Evolutionary conservation across 2,888 invertebrate species (phyloP).

Genomic region (Caenorhabditis sp.): DNA sequence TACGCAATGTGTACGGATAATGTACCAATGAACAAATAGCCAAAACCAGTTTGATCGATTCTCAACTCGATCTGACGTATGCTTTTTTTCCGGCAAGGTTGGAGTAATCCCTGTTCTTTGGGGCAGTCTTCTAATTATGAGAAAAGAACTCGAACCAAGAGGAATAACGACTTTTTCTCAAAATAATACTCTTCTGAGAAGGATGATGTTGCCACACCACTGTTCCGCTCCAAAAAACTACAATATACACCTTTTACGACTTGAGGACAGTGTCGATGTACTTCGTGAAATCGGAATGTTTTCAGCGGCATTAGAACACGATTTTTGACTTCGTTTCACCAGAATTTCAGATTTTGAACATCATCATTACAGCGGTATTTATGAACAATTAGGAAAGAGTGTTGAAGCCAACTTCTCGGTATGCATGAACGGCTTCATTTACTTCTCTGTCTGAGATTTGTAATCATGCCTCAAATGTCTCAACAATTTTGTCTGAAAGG

Average conservation of each 20-base stretch:
- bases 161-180: slow-evolving; percentile 8
- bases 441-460: too few species aligned
- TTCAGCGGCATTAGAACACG: too few species aligned
- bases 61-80: not conserved
- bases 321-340: too few species aligned
- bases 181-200: slow-evolving; percentile 32
- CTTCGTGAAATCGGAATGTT: too few species aligned
- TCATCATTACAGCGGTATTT: too few species aligned
- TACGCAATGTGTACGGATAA: too few species aligned
- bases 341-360: too few species aligned
- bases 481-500: too few species aligned
- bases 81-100: not conserved
- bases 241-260: not conserved
- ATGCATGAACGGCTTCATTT: too few species aligned
- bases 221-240: not conserved
- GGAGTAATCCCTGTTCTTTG: slow-evolving; percentile 2
- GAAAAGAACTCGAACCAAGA: slow-evolving; percentile 2
- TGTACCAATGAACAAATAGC: slow-evolving; percentile 1
- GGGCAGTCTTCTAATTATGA: slow-evolving; percentile 23
- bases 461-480: too few species aligned
- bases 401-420: too few species aligned
- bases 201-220: not conserved
- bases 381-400: too few species aligned
- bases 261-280: not conserved
- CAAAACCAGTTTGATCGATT: not conserved